phyloP scores from a whole-genome alignment of 2,797 vertebrate genomes.

The Fringilla coelebs region DNA sequence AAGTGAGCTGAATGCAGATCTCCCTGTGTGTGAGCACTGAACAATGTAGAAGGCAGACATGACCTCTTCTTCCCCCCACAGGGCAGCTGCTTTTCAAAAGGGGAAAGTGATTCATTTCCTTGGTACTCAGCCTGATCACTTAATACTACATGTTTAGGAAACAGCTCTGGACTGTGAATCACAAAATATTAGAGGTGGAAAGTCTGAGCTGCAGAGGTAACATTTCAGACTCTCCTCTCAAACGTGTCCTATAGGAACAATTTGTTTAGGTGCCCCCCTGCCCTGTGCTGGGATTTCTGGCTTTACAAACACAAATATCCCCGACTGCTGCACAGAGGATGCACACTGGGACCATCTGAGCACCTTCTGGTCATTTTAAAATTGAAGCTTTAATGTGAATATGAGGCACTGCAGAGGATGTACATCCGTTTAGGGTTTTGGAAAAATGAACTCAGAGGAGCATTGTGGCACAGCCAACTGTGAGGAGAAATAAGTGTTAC shows the following conservation, averaged over 20 bases:
- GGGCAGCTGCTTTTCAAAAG: background rate
- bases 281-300: background rate
- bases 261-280: background rate
- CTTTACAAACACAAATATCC: background rate
- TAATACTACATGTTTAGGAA: constrained; percentile 8
- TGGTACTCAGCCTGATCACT: constrained; percentile 15
- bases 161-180: constrained; percentile 4
- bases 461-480: background rate
- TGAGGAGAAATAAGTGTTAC: background rate
- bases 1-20: background rate
- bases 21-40: background rate
- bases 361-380: background rate
- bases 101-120: constrained; percentile 40
- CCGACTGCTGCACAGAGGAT: background rate
- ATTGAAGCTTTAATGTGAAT: background rate
- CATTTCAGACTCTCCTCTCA: background rate
- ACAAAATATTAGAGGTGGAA: background rate
- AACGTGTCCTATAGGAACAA: background rate
- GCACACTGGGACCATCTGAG: background rate
- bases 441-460: background rate
- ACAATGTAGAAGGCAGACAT: background rate
- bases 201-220: background rate
- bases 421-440: background rate
- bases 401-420: background rate
- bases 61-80: background rate